Conservation (phyloP, 2,113 vertebrate genomes). For the Lasiurus borealis region DNA sequence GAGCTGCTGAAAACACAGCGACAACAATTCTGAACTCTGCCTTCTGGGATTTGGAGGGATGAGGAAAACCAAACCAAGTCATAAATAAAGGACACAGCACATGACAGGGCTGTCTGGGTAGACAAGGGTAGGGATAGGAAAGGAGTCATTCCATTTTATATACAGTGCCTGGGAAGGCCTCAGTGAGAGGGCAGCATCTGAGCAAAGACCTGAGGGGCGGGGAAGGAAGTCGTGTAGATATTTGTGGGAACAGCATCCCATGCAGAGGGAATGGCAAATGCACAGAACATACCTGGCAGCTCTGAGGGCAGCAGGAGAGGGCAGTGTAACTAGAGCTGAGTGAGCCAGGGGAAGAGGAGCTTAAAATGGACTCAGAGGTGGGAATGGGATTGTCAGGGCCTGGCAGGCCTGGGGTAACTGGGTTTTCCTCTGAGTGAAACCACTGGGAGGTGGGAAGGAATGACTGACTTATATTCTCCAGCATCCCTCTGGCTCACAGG, state of each 20-base stretch:
- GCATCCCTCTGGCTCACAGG: too few relatives aligned
- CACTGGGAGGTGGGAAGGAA: neutral
- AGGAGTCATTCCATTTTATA: neutral
- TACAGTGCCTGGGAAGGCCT: neutral
- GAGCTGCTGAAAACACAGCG: neutral
- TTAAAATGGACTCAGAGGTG: neutral
- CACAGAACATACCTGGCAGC: neutral
- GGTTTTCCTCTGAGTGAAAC: neutral
- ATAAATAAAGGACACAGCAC: neutral
- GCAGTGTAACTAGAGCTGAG: neutral
- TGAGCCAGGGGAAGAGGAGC: rapidly evolving
- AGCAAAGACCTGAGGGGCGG: neutral
- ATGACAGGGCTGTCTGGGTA: rapidly evolving
- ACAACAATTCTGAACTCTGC: neutral
- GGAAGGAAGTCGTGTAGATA: neutral
- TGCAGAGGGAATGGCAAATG: neutral
- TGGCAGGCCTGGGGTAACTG: rapidly evolving
- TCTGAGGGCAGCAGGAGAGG: neutral
- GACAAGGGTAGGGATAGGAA: rapidly evolving
- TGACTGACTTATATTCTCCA: neutral
- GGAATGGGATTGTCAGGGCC: rapidly evolving
- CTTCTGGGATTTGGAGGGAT: neutral
- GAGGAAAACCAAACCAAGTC: neutral
- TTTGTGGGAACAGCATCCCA: neutral
- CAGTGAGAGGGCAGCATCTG: neutral